phyloP scores from a whole-genome alignment of 2,797 vertebrate species.

The Gobio occitaniae region DNA sequence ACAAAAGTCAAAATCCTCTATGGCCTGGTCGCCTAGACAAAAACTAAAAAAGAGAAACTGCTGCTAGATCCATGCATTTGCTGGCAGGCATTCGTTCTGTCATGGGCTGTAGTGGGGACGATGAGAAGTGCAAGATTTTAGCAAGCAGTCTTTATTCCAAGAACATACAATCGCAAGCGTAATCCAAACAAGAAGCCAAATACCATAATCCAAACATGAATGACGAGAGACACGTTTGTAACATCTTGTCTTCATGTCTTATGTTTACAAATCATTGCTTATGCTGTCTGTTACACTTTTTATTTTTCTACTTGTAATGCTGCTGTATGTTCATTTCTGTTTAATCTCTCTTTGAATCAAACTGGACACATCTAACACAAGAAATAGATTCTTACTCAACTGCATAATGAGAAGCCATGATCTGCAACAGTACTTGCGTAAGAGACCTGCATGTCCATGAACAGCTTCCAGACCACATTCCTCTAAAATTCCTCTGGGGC shows the following conservation, averaged over 20 bases:
- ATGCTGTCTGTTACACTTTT: background rate
- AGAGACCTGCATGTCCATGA: background rate
- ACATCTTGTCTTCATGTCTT: background rate
- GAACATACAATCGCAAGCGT: background rate
- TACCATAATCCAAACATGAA: background rate
- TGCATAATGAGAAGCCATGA: conserved; percentile 13
- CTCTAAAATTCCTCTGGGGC: too few relatives aligned
- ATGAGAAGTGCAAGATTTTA: background rate
- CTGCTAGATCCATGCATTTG: background rate
- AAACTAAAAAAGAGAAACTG: background rate
- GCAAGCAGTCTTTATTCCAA: background rate
- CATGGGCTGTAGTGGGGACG: background rate
- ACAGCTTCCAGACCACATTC: conserved; percentile 45
- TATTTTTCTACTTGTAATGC: background rate
- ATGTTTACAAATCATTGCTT: background rate
- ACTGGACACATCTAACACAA: conserved; percentile 18
- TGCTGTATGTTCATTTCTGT: background rate
- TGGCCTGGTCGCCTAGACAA: background rate
- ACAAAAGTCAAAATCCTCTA: background rate
- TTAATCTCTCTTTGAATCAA: background rate
- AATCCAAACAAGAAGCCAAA: background rate
- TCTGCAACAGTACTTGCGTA: background rate
- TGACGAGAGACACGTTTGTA: background rate
- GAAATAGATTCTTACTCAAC: conserved; percentile 23
- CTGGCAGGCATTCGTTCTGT: background rate